Percentiles rank a stretch among this genome's conserved stretches.
These are phyloP conservation scores for Lutraria lutraria DNA, from an alignment of 2,888 invertebrate genomes.

Conservation along the genomic window DNA sequence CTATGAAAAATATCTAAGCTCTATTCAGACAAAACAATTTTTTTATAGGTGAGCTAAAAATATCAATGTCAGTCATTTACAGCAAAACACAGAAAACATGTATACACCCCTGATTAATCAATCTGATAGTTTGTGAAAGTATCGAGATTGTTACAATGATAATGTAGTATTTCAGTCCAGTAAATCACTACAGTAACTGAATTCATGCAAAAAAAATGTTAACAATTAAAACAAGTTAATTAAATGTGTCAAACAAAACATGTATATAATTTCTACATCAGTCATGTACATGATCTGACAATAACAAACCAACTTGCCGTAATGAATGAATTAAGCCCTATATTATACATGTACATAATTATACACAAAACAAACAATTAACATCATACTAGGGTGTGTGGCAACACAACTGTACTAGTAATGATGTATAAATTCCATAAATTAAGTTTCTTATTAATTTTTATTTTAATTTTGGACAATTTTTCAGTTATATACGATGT, in stretches of 20 bases:
- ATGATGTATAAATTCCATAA: no score
- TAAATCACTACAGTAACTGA: not conserved
- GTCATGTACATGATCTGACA: not conserved
- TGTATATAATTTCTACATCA: not conserved
- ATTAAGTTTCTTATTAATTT: no score
- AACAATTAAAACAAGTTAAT: not conserved
- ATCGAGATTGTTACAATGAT: not conserved
- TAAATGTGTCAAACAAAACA: slow-evolving; percentile 16
- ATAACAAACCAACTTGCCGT: slow-evolving; percentile 1
- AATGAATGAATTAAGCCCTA: not conserved
- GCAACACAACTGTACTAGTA: no score
- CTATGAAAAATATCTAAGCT: no score
- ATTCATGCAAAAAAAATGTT: not conserved
- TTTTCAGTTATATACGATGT: no score
- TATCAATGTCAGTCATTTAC: no score
- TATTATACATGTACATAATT: not conserved
- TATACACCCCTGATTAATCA: not conserved
- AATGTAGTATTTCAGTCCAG: not conserved
- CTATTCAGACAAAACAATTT: no score
- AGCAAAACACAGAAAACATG: no score
- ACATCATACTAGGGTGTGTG: not conserved
- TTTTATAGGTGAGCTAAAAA: no score
- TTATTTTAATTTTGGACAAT: no score
- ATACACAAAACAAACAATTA: not conserved
- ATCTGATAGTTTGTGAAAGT: not conserved